These are phyloP conservation scores for Cygnus atratus DNA, from an alignment of 2,113 vertebrate species.

Conservation along the genomic window DNA sequence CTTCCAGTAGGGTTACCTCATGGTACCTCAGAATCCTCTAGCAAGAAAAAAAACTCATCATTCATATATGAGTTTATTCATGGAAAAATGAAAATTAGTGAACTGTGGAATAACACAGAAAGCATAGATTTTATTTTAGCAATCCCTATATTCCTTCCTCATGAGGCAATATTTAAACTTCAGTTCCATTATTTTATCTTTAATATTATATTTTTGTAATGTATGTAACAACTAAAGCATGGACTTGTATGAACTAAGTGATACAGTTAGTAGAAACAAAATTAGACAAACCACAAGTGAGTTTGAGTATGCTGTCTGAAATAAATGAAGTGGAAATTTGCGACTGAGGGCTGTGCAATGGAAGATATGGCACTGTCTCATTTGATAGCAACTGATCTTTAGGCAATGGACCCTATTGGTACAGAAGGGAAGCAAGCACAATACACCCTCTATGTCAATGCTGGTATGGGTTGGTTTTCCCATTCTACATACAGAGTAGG, in stretches of 20 bases:
- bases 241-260: neutral
- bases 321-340: neutral
- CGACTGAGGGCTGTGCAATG: neutral
- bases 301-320: neutral
- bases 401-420: neutral
- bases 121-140: neutral
- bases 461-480: neutral
- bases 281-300: neutral
- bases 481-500: neutral
- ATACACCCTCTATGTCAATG: neutral
- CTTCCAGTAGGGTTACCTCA: neutral
- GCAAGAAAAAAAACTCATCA: neutral
- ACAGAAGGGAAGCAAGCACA: neutral
- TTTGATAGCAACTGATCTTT: neutral
- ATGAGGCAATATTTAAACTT: neutral
- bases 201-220: neutral
- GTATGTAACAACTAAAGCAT: neutral
- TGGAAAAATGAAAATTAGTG: neutral
- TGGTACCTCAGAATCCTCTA: neutral
- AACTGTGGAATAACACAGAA: neutral
- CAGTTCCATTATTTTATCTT: neutral
- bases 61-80: neutral
- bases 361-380: rapidly evolving
- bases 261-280: neutral
- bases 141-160: neutral